Evolutionary conservation across 2,113 vertebrate genomes (phyloP).

Genomic region (Callospermophilus lateralis): DNA sequence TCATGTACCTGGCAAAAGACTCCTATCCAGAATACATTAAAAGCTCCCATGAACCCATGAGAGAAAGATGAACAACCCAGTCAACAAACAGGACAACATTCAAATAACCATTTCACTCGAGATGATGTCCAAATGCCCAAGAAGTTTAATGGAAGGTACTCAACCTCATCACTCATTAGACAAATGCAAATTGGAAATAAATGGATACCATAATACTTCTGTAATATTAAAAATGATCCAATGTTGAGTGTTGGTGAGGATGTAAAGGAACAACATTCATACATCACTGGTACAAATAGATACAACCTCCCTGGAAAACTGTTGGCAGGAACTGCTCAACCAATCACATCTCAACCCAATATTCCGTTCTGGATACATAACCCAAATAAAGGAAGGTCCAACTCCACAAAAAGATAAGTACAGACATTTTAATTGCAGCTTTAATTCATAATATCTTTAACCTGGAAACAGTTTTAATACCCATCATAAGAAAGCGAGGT

Average conservation of each 20-base stretch:
- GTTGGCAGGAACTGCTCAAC: neutral
- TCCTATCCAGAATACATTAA: neutral
- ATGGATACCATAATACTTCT: neutral
- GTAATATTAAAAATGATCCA: neutral
- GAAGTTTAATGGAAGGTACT: neutral
- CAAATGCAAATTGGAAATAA: neutral
- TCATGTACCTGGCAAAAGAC: neutral
- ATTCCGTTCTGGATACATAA: neutral
- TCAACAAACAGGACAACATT: neutral
- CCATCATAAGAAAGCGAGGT: neutral
- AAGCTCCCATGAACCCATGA: neutral
- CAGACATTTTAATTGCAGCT: neutral
- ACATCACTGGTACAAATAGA: neutral
- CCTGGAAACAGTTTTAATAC: neutral
- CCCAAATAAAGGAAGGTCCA: neutral
- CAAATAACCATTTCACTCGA: neutral
- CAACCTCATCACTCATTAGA: neutral
- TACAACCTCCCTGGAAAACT: neutral
- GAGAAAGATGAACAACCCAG: slow-evolving; percentile 11
- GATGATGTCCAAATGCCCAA: neutral
- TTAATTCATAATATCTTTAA: neutral
- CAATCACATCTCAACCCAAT: neutral
- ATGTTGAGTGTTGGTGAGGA: neutral
- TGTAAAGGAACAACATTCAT: neutral
- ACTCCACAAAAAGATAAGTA: neutral